Base-by-base conservation (phyloP, 1,140 invertebrate species). In the Palaemon carinicauda region DNA sequence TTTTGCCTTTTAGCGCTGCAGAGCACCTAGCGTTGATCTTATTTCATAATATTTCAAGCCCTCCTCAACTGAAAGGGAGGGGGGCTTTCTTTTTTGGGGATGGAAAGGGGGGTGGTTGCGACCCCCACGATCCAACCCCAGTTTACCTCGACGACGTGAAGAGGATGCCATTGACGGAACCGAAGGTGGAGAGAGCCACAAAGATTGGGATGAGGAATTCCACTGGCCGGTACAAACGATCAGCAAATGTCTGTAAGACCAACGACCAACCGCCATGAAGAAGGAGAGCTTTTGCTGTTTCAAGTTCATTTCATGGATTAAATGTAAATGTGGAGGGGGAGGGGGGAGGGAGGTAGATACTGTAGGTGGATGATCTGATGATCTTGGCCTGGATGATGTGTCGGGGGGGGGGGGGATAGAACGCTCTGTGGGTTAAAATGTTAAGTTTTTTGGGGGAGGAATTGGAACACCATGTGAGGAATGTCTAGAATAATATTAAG, bases 151-250 rank as follows among this genome's bases (percentile, higher is more conserved):
- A 95, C 3, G 96, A 96, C 1, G 97, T 98, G 92, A 98, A 97
- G 56, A 98, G 92, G 53, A 97, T 96, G 19, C 97, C 97, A 91
- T 98, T 98, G 0, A 98, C 96, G 19, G 96, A 96, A 24, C 97
- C 97, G 90, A 94, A 93, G 7, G 93, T 94, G n/a, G 94, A 95
- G 52, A 98, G 92, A 0, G 97, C 96, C 17, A 98, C 97, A 91
- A 97, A 97, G 80, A 87, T 80, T 75, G 84, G 84, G 84, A 87
- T 71, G 84, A 87, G 78, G 84, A 87, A 87, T 80, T 80, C 84
- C 52, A 80, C 84, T 33, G 84, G 84, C 54, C 78, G 77, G 78
- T 87, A 87, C 73, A 87, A 65, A n/a, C 84, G 84, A 41, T 87
- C 84, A 41, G 84, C 84, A 80, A 87, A 87, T 54, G 51, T 87